Base-by-base conservation (phyloP, 2,113 vertebrate species). In the Chauna torquata region DNA sequence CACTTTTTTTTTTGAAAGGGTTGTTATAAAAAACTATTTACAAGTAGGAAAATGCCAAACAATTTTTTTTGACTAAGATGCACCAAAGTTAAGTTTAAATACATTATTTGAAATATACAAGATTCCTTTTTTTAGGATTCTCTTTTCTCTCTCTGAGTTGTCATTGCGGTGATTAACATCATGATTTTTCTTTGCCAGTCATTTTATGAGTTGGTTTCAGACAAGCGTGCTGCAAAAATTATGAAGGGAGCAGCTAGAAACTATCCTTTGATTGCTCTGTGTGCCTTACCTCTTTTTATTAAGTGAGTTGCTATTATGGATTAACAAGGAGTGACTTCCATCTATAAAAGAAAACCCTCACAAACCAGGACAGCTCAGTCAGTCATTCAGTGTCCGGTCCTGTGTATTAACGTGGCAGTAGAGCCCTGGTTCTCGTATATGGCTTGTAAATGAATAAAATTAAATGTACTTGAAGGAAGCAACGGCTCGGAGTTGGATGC, bases 1-100 rank as follows among this genome's bases (percentile, higher is more conserved):
- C 45, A 61, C 82, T 89, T 96, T 82, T 96, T 93, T 81, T 89
- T 76, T 87, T 50, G 95, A 97, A 95, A 98, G 94, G 89, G 97
- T 95, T 91, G 95, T 97, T 97, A 96, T 94, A 97, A 82, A 97
- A 86, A 92, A 22, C 83, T 98, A 98, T 98, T 98, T 98, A 98
- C 98, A 98, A 91, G 92, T 94, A 98, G 92, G 76, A 97, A 97
- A 97, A 98, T 96, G 95, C 68, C 94, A 82, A 93, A 97, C 71
- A 92, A 80, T 78, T 27, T 38, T 18, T 66, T 87, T 80, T 92
- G 40, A 85, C 10, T 90, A 96, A 97, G 78, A 97, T 93, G 61
- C 81, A 96, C 42, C 42, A 11, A 76, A 88, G 81, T 70, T 82
- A 95, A 88, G 79, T 98, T 98, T 98, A 98, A 98, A 98, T 98